These are phyloP conservation scores for Pelagia noctiluca DNA, from an alignment of 30 jellyfish, hydroid and myxozoan genomes.

Conservation along the genomic window DNA sequence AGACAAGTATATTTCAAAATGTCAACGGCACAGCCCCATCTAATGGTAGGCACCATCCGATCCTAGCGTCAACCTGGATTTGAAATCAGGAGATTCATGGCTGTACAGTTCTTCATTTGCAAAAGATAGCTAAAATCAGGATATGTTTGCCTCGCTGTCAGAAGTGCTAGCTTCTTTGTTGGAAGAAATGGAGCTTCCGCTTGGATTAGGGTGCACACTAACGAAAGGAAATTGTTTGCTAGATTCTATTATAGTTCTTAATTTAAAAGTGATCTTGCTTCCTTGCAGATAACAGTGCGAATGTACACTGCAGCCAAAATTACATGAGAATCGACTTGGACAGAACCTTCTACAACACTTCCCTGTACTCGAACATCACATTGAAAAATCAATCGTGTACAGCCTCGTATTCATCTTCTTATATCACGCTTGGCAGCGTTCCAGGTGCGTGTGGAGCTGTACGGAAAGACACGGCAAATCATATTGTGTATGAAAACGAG, in stretches of 20 bases:
- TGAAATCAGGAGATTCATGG: too few relatives aligned
- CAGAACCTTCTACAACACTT: conserved; percentile 37
- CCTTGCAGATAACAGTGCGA: not conserved
- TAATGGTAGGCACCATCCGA: too few relatives aligned
- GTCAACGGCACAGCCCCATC: too few relatives aligned
- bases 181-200: not conserved
- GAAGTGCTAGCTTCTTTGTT: not conserved
- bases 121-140: too few relatives aligned
- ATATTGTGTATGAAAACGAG: conserved; percentile 35
- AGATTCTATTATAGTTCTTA: not conserved
- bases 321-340: conserved; percentile 47
- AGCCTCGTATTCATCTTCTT: conserved; percentile 37
- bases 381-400: conserved; percentile 20
- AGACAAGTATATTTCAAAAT: too few relatives aligned
- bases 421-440: conserved; percentile 31
- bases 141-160: too few relatives aligned
- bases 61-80: too few relatives aligned
- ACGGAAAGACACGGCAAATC: not conserved
- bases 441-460: conserved; percentile 51
- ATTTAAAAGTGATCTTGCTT: not conserved
- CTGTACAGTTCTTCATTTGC: too few relatives aligned
- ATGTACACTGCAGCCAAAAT: conserved; percentile 32
- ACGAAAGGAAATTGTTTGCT: not conserved
- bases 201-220: not conserved
- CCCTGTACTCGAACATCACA: conserved; percentile 54